Percentiles rank a stretch among this genome's conserved stretches.
phyloP scores from a whole-genome alignment of 1,140 invertebrate genomes.

The Archegozetes longisetosus region DNA sequence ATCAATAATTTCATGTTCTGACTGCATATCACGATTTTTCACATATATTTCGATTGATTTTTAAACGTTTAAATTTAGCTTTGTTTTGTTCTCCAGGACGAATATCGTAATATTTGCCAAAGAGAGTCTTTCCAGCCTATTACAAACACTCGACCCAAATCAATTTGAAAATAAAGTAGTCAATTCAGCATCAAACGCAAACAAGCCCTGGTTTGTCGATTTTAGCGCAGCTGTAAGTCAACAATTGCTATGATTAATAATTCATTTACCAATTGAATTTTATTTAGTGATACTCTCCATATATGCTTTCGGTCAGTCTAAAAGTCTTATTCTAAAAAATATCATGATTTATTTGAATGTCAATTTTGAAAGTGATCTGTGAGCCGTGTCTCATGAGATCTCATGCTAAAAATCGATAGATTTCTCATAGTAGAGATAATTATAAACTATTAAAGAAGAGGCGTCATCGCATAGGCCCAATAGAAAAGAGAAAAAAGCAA shows the following conservation, averaged over 20 bases:
- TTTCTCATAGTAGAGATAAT: too few species aligned
- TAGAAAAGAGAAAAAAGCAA: too few species aligned
- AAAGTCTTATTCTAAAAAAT: too few species aligned
- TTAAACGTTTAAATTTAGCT: conserved; percentile 3
- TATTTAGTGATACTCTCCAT: conserved; percentile 56
- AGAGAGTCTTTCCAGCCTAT: conserved; percentile 41
- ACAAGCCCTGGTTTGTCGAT: conserved; percentile 49
- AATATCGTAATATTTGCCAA: conserved; percentile 46
- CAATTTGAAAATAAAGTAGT: conserved; percentile 31
- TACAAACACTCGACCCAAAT: conserved; percentile 43
- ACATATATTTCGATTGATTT: background rate
- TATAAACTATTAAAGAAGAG: too few species aligned
- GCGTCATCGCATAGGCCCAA: too few species aligned
- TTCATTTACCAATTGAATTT: conserved; percentile 3
- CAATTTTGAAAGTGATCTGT: too few species aligned
- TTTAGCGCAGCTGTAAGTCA: conserved; percentile 50
- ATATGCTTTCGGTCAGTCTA: too few species aligned
- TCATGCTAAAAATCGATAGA: too few species aligned
- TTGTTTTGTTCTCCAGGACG: conserved; percentile 32
- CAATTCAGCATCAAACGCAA: conserved; percentile 24
- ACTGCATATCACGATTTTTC: conserved; percentile 42
- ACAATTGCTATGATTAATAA: conserved; percentile 6
- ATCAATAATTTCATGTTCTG: too few species aligned
- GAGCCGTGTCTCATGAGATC: too few species aligned
- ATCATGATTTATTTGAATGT: too few species aligned